These are phyloP conservation scores for Gari tellinella DNA, from an alignment of 2,888 invertebrate genomes.

Conservation along the genomic window DNA sequence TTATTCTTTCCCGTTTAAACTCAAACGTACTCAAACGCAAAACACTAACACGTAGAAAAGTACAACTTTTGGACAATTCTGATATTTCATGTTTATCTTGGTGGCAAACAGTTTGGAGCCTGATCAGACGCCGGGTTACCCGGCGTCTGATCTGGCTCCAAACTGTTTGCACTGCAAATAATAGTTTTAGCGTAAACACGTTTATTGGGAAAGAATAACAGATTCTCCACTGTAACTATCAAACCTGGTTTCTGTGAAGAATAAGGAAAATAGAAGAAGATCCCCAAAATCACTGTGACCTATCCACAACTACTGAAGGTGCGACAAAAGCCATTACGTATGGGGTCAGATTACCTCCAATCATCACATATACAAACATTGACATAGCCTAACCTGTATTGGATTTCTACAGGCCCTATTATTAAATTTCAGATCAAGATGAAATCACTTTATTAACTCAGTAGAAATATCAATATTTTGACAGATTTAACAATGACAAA, in stretches of 20 bases:
- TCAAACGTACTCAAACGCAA: no score
- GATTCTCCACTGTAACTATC: no score
- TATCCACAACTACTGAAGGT: conserved; percentile 15
- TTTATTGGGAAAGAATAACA: no score
- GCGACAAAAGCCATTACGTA: conserved; percentile 54
- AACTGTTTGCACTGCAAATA: no score
- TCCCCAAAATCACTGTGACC: neutral
- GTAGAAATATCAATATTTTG: conserved; percentile 56
- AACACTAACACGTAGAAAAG: no score
- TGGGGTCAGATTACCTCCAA: conserved; percentile 45
- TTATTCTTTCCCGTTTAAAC: no score
- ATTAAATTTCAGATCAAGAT: conserved; percentile 17
- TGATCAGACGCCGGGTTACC: no score
- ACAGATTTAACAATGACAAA: conserved; percentile 18
- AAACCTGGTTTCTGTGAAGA: neutral
- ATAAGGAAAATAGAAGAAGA: neutral
- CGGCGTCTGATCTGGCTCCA: no score
- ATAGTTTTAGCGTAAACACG: no score
- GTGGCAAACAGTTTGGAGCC: no score
- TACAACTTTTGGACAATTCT: no score
- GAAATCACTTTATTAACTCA: conserved; percentile 48
- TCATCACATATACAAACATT: conserved; percentile 46
- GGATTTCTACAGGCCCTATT: conserved; percentile 25
- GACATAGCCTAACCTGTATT: conserved; percentile 36
- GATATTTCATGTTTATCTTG: no score